Percentiles rank a stretch among this genome's conserved stretches.
Evolutionary conservation across 2,113 vertebrate genomes (phyloP).

Genomic region (Anser cygnoides): DNA sequence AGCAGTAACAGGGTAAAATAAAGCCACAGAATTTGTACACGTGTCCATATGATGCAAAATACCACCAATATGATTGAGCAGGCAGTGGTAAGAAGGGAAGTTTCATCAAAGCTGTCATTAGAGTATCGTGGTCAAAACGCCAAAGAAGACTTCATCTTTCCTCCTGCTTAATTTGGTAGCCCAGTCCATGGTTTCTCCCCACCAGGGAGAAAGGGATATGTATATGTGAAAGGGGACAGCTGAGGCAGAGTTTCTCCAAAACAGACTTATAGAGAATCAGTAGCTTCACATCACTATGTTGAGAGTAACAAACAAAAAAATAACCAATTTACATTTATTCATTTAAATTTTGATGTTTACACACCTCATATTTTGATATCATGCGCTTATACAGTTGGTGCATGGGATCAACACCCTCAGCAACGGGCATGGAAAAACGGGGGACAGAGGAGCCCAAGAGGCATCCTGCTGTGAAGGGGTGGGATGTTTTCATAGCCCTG

Average conservation of each 20-base stretch:
- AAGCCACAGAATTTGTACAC: background rate
- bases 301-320: background rate
- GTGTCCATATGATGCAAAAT: background rate
- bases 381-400: background rate
- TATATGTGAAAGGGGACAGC: fast-evolving
- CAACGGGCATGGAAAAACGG: background rate
- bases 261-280: background rate
- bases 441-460: background rate
- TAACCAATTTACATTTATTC: background rate
- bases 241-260: background rate
- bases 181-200: background rate
- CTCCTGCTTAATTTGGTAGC: slow-evolving; percentile 36
- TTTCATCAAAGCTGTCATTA: slow-evolving; percentile 43
- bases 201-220: background rate
- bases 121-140: slow-evolving; percentile 50
- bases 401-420: background rate
- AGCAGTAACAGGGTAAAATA: background rate
- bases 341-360: background rate
- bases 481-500: background rate
- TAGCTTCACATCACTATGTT: background rate
- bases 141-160: slow-evolving; percentile 26
- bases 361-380: background rate
- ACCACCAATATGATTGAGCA: background rate
- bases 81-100: slow-evolving; percentile 6
- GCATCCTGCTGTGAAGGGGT: background rate